Evolutionary conservation across 2,888 invertebrate genomes (phyloP).

Genomic region (Drosophila neutralis): DNA sequence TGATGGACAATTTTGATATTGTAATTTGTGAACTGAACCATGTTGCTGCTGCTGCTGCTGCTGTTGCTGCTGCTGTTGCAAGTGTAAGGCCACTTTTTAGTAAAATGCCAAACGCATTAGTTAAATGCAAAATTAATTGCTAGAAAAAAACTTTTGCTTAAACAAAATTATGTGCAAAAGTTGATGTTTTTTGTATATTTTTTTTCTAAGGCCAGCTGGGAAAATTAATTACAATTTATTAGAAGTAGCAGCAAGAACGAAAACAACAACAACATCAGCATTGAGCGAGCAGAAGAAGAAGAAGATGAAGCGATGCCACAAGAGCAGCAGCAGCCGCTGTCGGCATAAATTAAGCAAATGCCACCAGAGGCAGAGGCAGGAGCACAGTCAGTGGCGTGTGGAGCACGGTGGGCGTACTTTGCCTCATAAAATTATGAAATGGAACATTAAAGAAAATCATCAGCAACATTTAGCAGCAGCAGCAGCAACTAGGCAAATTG

Average conservation of each 20-base stretch:
- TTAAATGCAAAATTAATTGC: slow-evolving; percentile 74
- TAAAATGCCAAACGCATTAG: slow-evolving; percentile 66
- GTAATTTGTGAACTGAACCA: slow-evolving; percentile 57
- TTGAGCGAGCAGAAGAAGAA: background rate
- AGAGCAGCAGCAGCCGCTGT: slow-evolving; percentile 45
- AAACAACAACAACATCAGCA: slow-evolving; percentile 14
- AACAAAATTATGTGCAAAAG: slow-evolving; percentile 43
- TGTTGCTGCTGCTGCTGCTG: slow-evolving; percentile 21
- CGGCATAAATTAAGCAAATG: slow-evolving; percentile 72
- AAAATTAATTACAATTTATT: slow-evolving; percentile 78
- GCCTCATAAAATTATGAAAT: slow-evolving; percentile 64
- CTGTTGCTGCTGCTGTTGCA: slow-evolving; percentile 23
- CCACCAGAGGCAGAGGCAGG: slow-evolving; percentile 15
- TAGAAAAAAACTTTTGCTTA: slow-evolving; percentile 19
- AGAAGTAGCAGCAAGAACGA: slow-evolving; percentile 27
- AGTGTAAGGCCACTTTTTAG: slow-evolving; percentile 39
- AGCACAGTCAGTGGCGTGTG: slow-evolving; percentile 3
- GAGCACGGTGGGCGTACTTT: slow-evolving; percentile 20
- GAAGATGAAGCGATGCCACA: slow-evolving; percentile 12
- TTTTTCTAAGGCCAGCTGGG: slow-evolving; percentile 57
- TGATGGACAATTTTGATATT: slow-evolving; percentile 67
- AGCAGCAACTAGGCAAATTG: slow-evolving; percentile 26
- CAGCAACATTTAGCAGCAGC: slow-evolving; percentile 59
- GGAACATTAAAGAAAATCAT: slow-evolving; percentile 72
- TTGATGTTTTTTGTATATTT: slow-evolving; percentile 28